Base-by-base conservation (phyloP, 2,113 vertebrate genomes). In the Microcebus griseorufus region DNA sequence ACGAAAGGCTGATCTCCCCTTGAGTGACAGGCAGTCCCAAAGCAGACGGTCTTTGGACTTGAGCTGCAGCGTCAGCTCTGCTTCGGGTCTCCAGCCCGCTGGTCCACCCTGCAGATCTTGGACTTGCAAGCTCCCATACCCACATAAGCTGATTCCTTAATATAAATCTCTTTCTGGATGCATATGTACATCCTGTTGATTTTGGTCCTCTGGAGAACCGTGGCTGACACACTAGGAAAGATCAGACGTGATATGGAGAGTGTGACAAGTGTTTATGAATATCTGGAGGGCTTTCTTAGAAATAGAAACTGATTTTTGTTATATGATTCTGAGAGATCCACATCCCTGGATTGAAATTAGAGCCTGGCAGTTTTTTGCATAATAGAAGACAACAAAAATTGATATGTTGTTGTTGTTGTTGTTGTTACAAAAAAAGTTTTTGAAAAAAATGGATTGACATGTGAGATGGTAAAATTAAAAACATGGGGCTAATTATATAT, bases 181-280 rank as follows among this genome's bases (percentile, higher is more conserved):
- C 27, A 4, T 55, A 0, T 2, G 2, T 1, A 0, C 37, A 17
- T 17, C 27, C 16, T 1, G 1, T 12, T 7, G 2, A 18, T 37
- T 85, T 39, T 51, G 18, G 62, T 87, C 34, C 51, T 81, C 58
- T 20, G 1, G 13, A 48, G 53, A 82, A 22, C 4, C 5, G 7
- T 18, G 8, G 51, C 27, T 5, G 6, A 32, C 53, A 10, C 6
- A 6, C 5, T 13, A 27, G 37, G 37, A 22, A 53, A n/a, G 6
- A 39, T 45, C 25, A 83, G 42, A 22, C 18, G 1, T 0, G 14
- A n/a, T 17, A 5, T 27, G 37, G 62, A 23, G 6, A 60, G 6
- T 3, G 6, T 58, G 42, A 11, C 32, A n/a, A 20, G 10, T 1
- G 20, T 13, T 51, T 20, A 16, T 13, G 34, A 48, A 9, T 45